Percentiles rank a stretch among this genome's conserved stretches.
Conservation (phyloP, 2,888 invertebrate genomes). For the Clepsis dumicolana region DNA sequence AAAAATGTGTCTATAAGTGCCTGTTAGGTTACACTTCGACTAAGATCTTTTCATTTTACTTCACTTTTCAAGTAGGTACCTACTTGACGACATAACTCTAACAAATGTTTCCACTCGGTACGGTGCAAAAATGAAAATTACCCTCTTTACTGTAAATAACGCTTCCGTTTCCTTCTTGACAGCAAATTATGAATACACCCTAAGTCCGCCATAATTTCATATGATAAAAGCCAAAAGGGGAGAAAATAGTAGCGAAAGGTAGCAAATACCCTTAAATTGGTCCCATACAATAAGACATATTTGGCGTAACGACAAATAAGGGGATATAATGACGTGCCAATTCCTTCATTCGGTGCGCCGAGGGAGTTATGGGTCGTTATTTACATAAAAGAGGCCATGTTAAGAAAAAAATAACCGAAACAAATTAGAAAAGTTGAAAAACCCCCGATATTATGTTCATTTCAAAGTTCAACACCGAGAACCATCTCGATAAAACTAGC, state of each 20-base stretch:
- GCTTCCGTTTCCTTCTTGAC: conserved; percentile 32
- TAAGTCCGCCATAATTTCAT: conserved; percentile 67
- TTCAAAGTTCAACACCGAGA: too few relatives aligned
- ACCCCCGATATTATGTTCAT: too few relatives aligned
- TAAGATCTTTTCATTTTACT: neutral
- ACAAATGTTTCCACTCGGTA: neutral
- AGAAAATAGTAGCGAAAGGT: conserved; percentile 59
- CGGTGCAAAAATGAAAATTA: conserved; percentile 23
- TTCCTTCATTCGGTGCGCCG: conserved; percentile 47
- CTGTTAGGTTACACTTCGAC: too few relatives aligned
- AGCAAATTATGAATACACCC: conserved; percentile 48
- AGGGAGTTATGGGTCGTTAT: conserved; percentile 17
- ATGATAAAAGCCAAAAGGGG: conserved; percentile 65
- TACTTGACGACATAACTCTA: neutral
- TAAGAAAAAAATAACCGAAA: too few relatives aligned
- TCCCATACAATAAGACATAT: conserved; percentile 70
- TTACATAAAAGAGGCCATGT: conserved; percentile 9
- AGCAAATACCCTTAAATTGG: conserved; percentile 66
- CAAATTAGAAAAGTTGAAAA: too few relatives aligned
- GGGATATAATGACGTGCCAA: conserved; percentile 60
- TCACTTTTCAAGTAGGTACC: neutral
- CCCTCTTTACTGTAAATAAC: conserved; percentile 39
- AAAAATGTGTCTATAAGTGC: too few relatives aligned
- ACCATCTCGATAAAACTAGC: too few relatives aligned
- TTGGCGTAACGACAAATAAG: conserved; percentile 65